Evolutionary conservation across 2,888 invertebrate genomes (phyloP), one percentile per base, ranked within the genome.

Genomic region (Odiellus spinosus): DNA sequence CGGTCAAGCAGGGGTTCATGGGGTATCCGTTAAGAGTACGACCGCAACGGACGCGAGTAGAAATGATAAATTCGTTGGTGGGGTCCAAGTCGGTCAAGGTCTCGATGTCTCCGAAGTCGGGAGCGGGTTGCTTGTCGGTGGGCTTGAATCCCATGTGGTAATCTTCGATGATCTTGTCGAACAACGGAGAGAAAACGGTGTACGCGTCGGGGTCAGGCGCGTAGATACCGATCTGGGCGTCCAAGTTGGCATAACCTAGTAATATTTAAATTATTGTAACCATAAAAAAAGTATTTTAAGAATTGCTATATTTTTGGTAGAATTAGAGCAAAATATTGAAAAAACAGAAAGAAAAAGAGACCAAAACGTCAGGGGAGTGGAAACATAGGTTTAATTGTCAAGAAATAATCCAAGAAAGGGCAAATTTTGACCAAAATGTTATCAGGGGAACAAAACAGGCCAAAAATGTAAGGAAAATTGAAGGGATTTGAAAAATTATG

Each of bases 81-180:
- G 93, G 87, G 74, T 95, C 93, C 61, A 95, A 75, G 71, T 95
- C 88, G 64, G 82, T 81, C 60, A 95, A 82, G 59, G 77, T 75
- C 70, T 76, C 78, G 19, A 86, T 81, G 72, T 95, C 90, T 61
- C 95, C 95, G 73, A 90, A 93, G 73, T 90, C 82, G 71, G 80
- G 82, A 54, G 83, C 72, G 17, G 95, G 95, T 71, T 96, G 95
- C 68, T 83, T 84, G 73, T 88, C 88, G 65, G 79, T 78, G 70
- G 85, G 81, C 75, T 83, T 85, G 77, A 93, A 93, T 60, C 91
- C 91, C 67, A 76, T 77, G 73, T 93, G 93, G 75, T 93, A 93
- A 67, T 91, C 91, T 67, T 90, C 88, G 68, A 96, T 95, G 74
- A 96, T 84, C 67, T 91, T 91, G 72, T 95, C 88, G 70, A 96